Evolutionary conservation across 2,113 vertebrate genomes (phyloP).

Genomic region (Salvelinus sp.): DNA sequence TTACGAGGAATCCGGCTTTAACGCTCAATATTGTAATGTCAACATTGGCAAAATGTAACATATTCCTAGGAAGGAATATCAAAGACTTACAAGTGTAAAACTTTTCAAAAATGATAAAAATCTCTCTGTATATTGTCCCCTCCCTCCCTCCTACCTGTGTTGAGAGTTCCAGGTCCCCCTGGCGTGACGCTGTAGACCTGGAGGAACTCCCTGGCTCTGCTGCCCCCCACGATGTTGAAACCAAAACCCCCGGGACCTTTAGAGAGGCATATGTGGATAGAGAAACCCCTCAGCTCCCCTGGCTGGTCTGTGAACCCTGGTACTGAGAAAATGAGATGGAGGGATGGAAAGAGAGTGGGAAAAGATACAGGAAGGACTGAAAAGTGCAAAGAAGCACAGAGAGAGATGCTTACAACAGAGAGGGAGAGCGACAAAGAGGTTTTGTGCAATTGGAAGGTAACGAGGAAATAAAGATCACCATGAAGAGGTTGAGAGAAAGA

Average conservation of each 20-base stretch:
- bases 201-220: slow-evolving; percentile 73
- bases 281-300: slow-evolving; percentile 72
- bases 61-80: too few relatives aligned
- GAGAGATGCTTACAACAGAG: not conserved
- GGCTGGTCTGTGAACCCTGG: slow-evolving; percentile 76
- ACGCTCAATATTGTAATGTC: too few relatives aligned
- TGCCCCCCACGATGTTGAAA: slow-evolving; percentile 80
- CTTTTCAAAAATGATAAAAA: too few relatives aligned
- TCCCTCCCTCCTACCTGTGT: slow-evolving; percentile 65
- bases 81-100: too few relatives aligned
- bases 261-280: slow-evolving; percentile 70
- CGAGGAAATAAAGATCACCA: not conserved
- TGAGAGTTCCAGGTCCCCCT: slow-evolving; percentile 73
- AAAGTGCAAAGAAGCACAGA: not conserved
- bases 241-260: slow-evolving; percentile 78
- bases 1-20: too few relatives aligned
- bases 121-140: too few relatives aligned
- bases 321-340: slow-evolving; percentile 26
- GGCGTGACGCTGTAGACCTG: slow-evolving; percentile 80
- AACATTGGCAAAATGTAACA: too few relatives aligned
- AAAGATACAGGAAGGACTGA: not conserved
- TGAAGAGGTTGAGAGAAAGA: not conserved
- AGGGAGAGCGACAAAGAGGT: not conserved
- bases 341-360: not conserved
- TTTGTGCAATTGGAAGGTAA: not conserved